Percentiles rank a stretch among this genome's conserved stretches.
Evolutionary conservation across 2,113 vertebrate species (phyloP).

Genomic region (Pomatorhinus ruficollis): DNA sequence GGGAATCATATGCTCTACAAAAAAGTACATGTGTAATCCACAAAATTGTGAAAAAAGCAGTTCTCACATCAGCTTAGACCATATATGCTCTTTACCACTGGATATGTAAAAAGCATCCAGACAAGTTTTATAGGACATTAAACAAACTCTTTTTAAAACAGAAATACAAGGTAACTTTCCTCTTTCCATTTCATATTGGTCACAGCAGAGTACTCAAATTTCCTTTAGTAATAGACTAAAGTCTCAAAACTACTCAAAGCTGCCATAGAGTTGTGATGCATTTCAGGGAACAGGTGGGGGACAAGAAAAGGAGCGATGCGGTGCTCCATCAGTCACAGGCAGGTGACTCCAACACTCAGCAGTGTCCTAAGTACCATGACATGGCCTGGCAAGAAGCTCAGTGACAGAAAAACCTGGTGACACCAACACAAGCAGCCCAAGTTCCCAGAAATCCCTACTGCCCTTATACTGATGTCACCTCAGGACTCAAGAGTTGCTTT

Average conservation of each 20-base stretch:
- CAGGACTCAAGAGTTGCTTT: too few relatives aligned
- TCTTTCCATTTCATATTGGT: background rate
- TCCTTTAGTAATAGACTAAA: background rate
- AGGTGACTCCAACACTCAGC: background rate
- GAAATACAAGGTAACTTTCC: background rate
- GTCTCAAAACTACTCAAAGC: background rate
- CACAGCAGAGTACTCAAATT: background rate
- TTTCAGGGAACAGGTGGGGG: background rate
- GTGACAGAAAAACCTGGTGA: background rate
- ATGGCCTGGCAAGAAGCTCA: background rate
- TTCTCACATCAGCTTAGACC: background rate
- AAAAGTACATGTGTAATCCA: fast-evolving
- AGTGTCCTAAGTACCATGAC: background rate
- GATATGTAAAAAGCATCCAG: background rate
- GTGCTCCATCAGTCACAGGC: background rate
- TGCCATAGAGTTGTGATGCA: background rate
- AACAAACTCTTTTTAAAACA: background rate
- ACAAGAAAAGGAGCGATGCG: background rate
- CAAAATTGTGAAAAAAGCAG: background rate
- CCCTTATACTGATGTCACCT: background rate
- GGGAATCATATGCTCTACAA: background rate
- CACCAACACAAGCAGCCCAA: background rate
- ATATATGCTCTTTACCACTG: background rate
- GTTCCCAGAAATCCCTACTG: background rate
- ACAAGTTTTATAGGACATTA: background rate